Base-by-base conservation (phyloP, 2,888 invertebrate genomes). In the Ditylenchus weischeri region DNA sequence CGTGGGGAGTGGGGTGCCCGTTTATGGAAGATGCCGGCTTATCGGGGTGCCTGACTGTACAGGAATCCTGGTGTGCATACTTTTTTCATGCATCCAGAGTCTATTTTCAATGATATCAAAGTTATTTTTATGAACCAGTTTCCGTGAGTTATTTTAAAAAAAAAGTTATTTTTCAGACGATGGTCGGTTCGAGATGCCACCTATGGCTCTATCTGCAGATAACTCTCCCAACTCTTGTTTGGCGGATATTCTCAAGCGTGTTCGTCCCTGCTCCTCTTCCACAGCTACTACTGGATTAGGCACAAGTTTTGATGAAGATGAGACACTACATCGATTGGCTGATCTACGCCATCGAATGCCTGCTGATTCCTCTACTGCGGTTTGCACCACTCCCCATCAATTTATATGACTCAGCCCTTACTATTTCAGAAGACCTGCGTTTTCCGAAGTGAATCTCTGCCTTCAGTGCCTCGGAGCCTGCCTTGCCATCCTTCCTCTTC, bases 361-460 rank as follows among this genome's bases (percentile, higher is more conserved):
- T 18, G 29, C 66, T 23, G 65, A 23, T 29, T 64, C 43, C 10
- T 21, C 23, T 15, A 4, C 43, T 11, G 43, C 38, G 36, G n/a
- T 47, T 38, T 48, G 58, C 21, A 49, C 21, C 18, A 50, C 21
- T 54, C 54, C 11, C 43, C 8, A 13, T 13, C 8, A 10, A 43
- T 8, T 10, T 10, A 15, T 43, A 43, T 43, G 11, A 54, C 29
- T 15, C 29, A 15, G n/a, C 54, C n/a, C 23, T 54, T 23, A 10
- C 2, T 54, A 1, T 18, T 64, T 19, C n/a, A 57, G 69, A 73
- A 72, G 59, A 36, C 57, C 29, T 64, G 66, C 48, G 75, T 73
- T 29, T 72, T 69, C 60, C 75, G 73, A 13, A 72, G 66, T 57
- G 73, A 73, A 66, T 69, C 69, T 15, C 64, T 73, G 54, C 73